Base-by-base conservation (phyloP, 2,888 invertebrate genomes). In the Euproctis similis region DNA sequence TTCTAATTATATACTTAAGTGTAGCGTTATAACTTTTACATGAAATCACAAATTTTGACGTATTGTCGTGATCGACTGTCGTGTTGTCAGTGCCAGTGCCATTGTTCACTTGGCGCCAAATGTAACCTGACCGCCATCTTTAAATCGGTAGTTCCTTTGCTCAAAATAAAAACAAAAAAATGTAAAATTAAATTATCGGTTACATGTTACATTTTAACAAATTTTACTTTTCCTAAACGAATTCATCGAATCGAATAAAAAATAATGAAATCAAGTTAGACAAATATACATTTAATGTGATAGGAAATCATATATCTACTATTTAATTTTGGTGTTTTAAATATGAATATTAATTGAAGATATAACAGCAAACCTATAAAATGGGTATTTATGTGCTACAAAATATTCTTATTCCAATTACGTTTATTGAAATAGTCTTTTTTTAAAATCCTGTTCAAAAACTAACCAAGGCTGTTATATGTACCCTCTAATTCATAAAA, bases 11-110 rank as follows among this genome's bases (percentile, higher is more conserved):
- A 61, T 72, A 71, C 63, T 62, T 78, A 82, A 80, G 78, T 61
- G 80, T 82, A 81, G 80, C 71, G 71, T 71, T 70, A 68, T 55
- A 54, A 69, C 68, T 80, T 80, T 78, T 78, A 80, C 80, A 82
- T 65, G 59, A 70, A 72, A 80, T 80, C 76, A 78, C 74, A 80
- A 76, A 71, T 63, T 46, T 61, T 63, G 66, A 67, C 61, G 53
- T 59, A 55, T 61, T 58, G 62, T 61, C 59, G 63, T n/a, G n/a
- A 56, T 47, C 44, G 33, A 42, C 48, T 50, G 66, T 61, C 64
- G 67, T 58, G 58, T 59, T 57, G 57, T 59, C 60, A 48, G 39
- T 47, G 53, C 42, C 34, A 29, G 4, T 8, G 19, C 19, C 21
- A 26, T n/a, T 9, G 28, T 28, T 18, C 19, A 21, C 27, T 39